A percentile compares a stretch with the other conserved stretches of the same genome.
phyloP scores from a whole-genome alignment of 1,140 invertebrate genomes.

The Drosophila arizonae region DNA sequence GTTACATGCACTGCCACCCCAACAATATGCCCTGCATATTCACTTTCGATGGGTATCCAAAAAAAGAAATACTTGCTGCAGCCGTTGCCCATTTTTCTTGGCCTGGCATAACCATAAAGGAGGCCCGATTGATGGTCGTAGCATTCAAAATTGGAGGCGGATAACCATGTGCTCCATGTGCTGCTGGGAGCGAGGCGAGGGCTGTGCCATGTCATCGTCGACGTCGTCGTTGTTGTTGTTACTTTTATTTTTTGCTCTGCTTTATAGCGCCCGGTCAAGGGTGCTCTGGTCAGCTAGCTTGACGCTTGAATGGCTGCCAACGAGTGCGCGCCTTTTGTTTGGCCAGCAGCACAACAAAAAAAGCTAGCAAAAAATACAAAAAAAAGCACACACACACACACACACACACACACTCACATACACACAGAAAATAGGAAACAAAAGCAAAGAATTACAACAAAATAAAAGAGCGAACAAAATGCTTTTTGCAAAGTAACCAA shows the following conservation, averaged over 20 bases:
- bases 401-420: too few relatives aligned
- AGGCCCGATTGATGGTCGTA: slow-evolving; percentile 69
- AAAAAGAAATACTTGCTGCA: slow-evolving; percentile 36
- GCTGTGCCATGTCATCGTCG: slow-evolving; percentile 53
- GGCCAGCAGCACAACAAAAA: slow-evolving; percentile 32
- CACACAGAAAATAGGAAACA: slow-evolving; percentile 9
- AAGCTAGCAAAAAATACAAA: slow-evolving; percentile 28
- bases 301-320: slow-evolving; percentile 79
- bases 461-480: slow-evolving; percentile 53
- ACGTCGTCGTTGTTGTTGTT: slow-evolving; percentile 16
- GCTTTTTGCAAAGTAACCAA: slow-evolving; percentile 78
- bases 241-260: slow-evolving; percentile 2
- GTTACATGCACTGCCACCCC: not conserved
- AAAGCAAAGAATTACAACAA: slow-evolving; percentile 36
- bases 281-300: slow-evolving; percentile 73
- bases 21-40: not conserved
- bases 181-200: not conserved
- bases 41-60: not conserved
- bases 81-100: slow-evolving; percentile 44
- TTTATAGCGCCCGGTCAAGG: slow-evolving; percentile 77
- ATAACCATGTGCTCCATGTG: slow-evolving; percentile 20
- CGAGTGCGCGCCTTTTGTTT: slow-evolving; percentile 74
- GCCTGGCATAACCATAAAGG: slow-evolving; percentile 72
- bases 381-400: not conserved
- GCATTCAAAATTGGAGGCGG: slow-evolving; percentile 72